A percentile compares a stretch with the other conserved stretches of the same genome.
Evolutionary conservation across 1,140 invertebrate species (phyloP).

Genomic region (Trichogramma pretiosum): DNA sequence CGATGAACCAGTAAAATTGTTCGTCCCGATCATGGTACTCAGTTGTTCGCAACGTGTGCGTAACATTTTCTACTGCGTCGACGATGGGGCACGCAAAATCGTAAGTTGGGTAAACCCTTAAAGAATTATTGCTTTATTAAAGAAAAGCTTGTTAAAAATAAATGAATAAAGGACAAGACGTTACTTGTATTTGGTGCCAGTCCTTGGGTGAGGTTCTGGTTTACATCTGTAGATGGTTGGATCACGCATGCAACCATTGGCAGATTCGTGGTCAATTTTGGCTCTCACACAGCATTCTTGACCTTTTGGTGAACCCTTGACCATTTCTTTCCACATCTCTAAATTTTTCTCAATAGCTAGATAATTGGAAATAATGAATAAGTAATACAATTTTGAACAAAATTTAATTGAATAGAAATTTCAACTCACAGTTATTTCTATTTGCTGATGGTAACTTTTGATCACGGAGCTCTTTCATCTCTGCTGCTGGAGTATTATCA

Average conservation of each 20-base stretch:
- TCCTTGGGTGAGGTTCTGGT: slow-evolving; percentile 83
- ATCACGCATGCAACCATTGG: slow-evolving; percentile 95
- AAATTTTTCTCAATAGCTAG: slow-evolving; percentile 81
- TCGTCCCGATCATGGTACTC: slow-evolving; percentile 97
- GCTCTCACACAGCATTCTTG: slow-evolving; percentile 87
- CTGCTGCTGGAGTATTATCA: slow-evolving; percentile 89
- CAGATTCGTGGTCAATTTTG: slow-evolving; percentile 95
- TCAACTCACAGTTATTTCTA: slow-evolving; percentile 66
- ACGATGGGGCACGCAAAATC: slow-evolving; percentile 99
- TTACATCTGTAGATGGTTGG: slow-evolving; percentile 99
- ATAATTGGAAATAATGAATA: slow-evolving; percentile 22
- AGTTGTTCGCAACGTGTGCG: slow-evolving; percentile 93
- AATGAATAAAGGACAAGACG: slow-evolving; percentile 22
- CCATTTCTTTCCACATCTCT: slow-evolving; percentile 92
- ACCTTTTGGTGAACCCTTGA: slow-evolving; percentile 68
- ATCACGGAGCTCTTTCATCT: slow-evolving; percentile 92
- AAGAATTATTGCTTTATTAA: slow-evolving; percentile 17
- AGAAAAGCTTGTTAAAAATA: slow-evolving; percentile 19
- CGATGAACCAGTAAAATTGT: slow-evolving; percentile 96
- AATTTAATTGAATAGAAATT: background rate
- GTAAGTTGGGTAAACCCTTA: slow-evolving; percentile 96
- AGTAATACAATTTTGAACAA: slow-evolving; percentile 1
- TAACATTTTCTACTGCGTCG: slow-evolving; percentile 93
- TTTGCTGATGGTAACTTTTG: slow-evolving; percentile 79
- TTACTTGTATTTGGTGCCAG: slow-evolving; percentile 92